A percentile compares a stretch with the other conserved stretches of the same genome.
phyloP scores from a whole-genome alignment of 1,140 invertebrate species.

The Hormaphis cornu region DNA sequence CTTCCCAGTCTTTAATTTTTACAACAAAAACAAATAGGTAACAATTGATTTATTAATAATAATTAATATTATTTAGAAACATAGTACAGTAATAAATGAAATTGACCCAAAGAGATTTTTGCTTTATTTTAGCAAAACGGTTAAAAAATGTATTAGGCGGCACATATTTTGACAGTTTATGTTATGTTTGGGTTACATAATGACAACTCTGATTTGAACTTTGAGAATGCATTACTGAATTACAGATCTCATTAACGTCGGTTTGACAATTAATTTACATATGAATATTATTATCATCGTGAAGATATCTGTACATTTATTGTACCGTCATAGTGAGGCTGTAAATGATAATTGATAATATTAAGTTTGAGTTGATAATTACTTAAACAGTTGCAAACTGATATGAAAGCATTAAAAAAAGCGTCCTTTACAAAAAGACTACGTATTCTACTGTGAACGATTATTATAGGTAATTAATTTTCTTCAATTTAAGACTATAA shows the following conservation, averaged over 20 bases:
- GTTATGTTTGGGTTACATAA: too few species aligned
- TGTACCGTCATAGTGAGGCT: too few species aligned
- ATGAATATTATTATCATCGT: neutral
- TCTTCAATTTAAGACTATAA: neutral
- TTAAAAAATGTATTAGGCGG: neutral
- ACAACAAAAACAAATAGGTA: neutral
- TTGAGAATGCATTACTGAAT: too few species aligned
- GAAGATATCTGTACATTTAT: neutral
- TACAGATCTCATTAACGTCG: too few species aligned
- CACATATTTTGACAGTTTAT: too few species aligned
- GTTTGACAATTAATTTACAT: too few species aligned
- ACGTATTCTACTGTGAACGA: conserved; percentile 6
- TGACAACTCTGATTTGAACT: too few species aligned
- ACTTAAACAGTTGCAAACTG: neutral
- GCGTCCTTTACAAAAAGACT: conserved; percentile 19
- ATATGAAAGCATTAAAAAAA: conserved; percentile 9
- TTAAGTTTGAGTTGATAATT: neutral
- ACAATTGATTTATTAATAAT: neutral
- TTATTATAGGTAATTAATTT: neutral
- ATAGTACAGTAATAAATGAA: neutral
- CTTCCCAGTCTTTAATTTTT: conserved; percentile 26
- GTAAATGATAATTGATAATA: too few species aligned
- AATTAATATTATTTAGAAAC: neutral
- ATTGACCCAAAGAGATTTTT: neutral
- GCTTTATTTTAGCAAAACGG: neutral